Evolutionary conservation across 2,797 vertebrate species (phyloP).

Genomic region (Tenualosa ilisha): DNA sequence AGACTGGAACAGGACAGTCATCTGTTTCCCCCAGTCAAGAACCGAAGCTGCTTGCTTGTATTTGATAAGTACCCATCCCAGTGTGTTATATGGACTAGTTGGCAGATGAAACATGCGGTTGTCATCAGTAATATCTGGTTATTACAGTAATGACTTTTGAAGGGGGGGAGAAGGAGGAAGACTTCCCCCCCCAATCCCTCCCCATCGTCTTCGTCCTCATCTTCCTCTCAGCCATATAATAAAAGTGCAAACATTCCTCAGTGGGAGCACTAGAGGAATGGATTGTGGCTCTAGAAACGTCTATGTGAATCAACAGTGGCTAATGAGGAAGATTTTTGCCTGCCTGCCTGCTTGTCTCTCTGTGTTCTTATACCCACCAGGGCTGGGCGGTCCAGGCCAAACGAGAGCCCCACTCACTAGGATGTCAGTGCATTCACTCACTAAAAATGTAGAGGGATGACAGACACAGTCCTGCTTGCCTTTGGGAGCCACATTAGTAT

Average conservation of each 20-base stretch:
- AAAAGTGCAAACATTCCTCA: background rate
- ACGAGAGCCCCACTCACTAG: background rate
- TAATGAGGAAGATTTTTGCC: background rate
- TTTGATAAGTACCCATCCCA: constrained; percentile 22
- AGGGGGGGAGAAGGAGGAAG: background rate
- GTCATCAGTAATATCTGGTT: constrained; percentile 20
- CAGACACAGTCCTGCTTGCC: background rate
- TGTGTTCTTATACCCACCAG: no score
- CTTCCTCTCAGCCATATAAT: background rate
- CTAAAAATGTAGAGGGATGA: background rate
- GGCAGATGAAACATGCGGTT: constrained; percentile 21
- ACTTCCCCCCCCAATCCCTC: background rate
- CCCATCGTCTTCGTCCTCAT: background rate
- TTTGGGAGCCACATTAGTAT: background rate
- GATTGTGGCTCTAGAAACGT: background rate
- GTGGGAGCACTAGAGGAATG: background rate
- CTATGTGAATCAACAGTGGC: background rate
- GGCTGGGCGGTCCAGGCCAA: background rate
- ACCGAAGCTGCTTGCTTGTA: constrained; percentile 3
- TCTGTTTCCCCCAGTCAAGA: background rate
- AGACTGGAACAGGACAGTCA: background rate
- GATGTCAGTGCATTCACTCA: background rate
- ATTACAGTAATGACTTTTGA: constrained; percentile 28
- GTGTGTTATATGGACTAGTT: background rate
- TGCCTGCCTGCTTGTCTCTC: background rate